Base-by-base conservation (phyloP, 1,140 invertebrate genomes). In the Harlomillsia oculata region DNA sequence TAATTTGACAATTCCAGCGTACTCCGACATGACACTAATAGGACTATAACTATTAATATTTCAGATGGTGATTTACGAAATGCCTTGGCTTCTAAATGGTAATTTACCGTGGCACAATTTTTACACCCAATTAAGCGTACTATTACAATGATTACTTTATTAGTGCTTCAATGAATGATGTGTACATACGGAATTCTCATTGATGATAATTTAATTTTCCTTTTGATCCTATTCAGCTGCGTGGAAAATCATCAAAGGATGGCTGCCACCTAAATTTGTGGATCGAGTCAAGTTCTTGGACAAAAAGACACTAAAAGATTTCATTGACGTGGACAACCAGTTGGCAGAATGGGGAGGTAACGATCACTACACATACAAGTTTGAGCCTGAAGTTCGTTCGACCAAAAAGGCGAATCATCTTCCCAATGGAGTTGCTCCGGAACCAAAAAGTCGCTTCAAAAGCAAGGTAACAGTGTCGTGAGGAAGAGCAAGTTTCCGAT, bases 41-140 rank as follows among this genome's bases (percentile, higher is more conserved):
- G n/a, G n/a, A n/a, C n/a, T n/a, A n/a, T n/a, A n/a, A n/a, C n/a
- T n/a, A n/a, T n/a, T n/a, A n/a, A 9, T 34, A 34, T 34, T 34
- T 9, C 32, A 34, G 32, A 8, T 34, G 57, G 75, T 96, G 36
- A 84, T 96, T 49, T 90, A 80, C 73, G 89, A 97, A 70, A 89
- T 97, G 85, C 87, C 91, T 4, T 97, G 92, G 91, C 80, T 95
- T 8, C 74, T 96, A 51, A 92, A 85, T 70, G 83, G 85, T 87
- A 75, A 77, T n/a, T n/a, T 56, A 14, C 29, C 18, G 11, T n/a
- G 14, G 20, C 30, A 18, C 25, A 25, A 21, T 48, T 39, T 39
- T 20, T 11, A 18, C 20, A 8, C 16, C 18, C 11, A 18, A 20
- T 20, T 13, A 11, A 11, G 11, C 9, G 40, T 43, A 20, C 40